Evolutionary conservation across 2,888 invertebrate genomes (phyloP), one percentile per base, ranked within the genome.

Genomic region (Altica lythri): DNA sequence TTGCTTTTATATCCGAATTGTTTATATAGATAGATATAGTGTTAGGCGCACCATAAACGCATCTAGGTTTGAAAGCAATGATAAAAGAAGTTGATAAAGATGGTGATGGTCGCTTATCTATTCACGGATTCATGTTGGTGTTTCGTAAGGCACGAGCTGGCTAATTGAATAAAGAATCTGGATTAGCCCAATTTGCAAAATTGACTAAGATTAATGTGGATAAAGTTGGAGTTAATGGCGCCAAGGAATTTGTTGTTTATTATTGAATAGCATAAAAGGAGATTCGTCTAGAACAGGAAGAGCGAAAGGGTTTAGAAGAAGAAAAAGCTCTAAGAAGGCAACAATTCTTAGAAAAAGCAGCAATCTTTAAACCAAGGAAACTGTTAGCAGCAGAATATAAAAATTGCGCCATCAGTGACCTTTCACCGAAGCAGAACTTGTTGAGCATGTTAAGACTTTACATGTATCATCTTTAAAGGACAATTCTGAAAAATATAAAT

Each of bases 41-140:
- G 57, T 78, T 97, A 50, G 94, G 92, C 6, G 95, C 92, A 1
- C 96, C 97, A 9, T 96, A 97, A 78, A 97, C 97, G 0, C 96
- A 97, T 77, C 80, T 97, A 47, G 92, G 92, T 0, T 82, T 97
- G 17, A 97, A 97, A 75, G 88, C 87, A 27, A 96, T 97, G 95
- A 97, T 97, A 69, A 84, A 89, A 57, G 92, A 92, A 76, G 90
- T 92, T 2, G 92, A 92, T 72, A 92, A 92, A 73, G 92, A 93
- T 71, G 82, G 84, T 29, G 92, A 93, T 75, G 87, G 86, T 58
- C 86, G 86, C 72, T 91, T 97, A 67, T 93, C 91, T 67, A 96
- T 96, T 76, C 85, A 95, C 70, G 96, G 97, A 78, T 90, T 90
- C 69, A 77, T 90, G 59, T 76, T 89, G 42, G 89, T 90, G 67